Evolutionary conservation across 2,888 invertebrate species (phyloP), one percentile per base, ranked within the genome.

Genomic region (Chamaedrilus cognettii): DNA sequence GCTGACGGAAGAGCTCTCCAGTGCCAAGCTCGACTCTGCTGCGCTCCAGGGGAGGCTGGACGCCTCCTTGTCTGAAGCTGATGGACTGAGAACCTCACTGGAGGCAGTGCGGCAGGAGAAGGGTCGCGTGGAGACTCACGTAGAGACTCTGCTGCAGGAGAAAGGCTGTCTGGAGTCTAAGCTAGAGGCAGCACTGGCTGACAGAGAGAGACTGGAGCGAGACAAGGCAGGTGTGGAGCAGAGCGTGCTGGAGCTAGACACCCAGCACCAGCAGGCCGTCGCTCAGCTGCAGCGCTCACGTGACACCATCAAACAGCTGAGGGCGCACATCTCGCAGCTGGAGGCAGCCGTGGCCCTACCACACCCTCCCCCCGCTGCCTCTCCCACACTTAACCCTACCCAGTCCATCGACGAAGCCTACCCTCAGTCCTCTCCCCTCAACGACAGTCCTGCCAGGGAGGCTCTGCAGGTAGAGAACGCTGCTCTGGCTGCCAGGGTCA

Each of bases 241-340:
- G n/a, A 71, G 70, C 50, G 83, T 92, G 64, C 90, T 90, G 75
- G 90, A 91, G 78, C 82, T 92, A 73, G 92, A 92, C 77, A 86
- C 82, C 58, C 90, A 91, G 81, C 90, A 92, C 78, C 88, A 90
- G 76, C 84, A 87, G 75, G 91, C 90, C 26, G 15, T 52, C 26
- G 26, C 55, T 52, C 55, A 52, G 55, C 15, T 52, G 15, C 15
- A 11, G 55, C 55, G 7, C 23, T 52, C 15, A 52, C 15, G 7
- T 26, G 55, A 26, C 55, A 52, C 55, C 28, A 19, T 11, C 28
- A 26, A 52, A 52, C 15, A 52, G 26, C 55, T 52, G 55, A 52
- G 26, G 28, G 28, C 19, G 11, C 7, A 42, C 11, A 19, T 42
- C 42, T 7, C 19, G 19, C 42, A 42, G 42, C 42, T 42, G 11